phyloP scores from a whole-genome alignment of 2,797 vertebrate genomes.

The Cheirogaleus major region DNA sequence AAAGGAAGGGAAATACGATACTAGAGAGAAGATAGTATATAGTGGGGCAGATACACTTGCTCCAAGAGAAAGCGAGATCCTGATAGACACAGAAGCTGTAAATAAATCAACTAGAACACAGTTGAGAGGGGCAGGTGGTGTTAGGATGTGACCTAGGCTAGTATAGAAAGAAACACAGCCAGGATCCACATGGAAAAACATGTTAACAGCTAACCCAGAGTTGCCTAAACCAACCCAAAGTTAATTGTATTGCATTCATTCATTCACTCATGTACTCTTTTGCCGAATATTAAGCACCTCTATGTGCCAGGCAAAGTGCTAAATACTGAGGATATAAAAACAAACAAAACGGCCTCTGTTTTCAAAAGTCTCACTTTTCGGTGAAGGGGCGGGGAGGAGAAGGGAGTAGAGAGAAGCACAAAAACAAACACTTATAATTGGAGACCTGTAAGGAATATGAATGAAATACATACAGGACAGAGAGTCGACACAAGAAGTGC shows the following conservation, averaged over 20 bases:
- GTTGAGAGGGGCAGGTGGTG: background rate
- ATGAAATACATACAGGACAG: background rate
- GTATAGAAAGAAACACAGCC: background rate
- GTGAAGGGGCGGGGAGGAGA: background rate
- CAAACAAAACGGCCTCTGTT: background rate
- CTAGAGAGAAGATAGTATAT: background rate
- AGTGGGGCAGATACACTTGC: background rate
- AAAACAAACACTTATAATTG: background rate
- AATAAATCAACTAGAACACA: constrained; percentile 21
- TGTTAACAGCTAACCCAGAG: background rate
- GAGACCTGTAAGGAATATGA: background rate
- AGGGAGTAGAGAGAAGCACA: background rate
- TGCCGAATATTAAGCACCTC: background rate
- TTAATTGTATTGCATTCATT: background rate
- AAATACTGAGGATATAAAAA: background rate
- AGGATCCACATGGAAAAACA: background rate
- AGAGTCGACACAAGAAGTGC: background rate
- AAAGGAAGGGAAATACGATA: constrained; percentile 35
- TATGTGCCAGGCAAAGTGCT: background rate
- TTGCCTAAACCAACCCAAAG: background rate
- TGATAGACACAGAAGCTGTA: background rate
- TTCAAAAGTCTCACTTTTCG: background rate
- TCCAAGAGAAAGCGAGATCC: constrained; percentile 20
- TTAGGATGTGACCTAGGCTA: background rate
- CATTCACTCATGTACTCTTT: background rate